These are phyloP conservation scores for Osmerus eperlanus DNA, from an alignment of 2,113 vertebrate species.

Conservation along the genomic window DNA sequence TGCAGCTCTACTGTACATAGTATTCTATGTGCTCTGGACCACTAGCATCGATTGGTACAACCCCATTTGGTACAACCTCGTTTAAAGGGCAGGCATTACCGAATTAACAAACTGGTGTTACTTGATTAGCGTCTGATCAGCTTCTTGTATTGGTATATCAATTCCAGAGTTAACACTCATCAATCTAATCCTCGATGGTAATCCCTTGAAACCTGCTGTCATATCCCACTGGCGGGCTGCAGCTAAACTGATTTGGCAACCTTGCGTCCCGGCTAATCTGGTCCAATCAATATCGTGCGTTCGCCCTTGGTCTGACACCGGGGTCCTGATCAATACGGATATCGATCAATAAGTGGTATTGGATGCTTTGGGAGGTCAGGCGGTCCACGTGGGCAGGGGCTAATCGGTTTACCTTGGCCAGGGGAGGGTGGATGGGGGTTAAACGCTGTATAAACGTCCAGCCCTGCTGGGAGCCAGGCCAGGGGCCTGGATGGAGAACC, in stretches of 20 bases:
- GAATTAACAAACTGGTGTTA: conserved; percentile 53
- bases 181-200: conserved; percentile 59
- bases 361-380: conserved; percentile 65
- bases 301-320: conserved; percentile 58
- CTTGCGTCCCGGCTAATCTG: conserved; percentile 73
- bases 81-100: conserved; percentile 51
- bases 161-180: conserved; percentile 63
- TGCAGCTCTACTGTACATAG: background rate
- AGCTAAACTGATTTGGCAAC: conserved; percentile 71
- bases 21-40: conserved; percentile 24
- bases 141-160: conserved; percentile 55
- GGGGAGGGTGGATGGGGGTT: conserved; percentile 51
- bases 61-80: conserved; percentile 24
- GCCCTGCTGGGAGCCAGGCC: conserved; percentile 25
- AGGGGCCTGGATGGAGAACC: conserved; percentile 29
- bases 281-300: conserved; percentile 64
- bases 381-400: conserved; percentile 54
- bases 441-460: conserved; percentile 58
- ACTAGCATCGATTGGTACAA: conserved; percentile 40
- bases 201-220: conserved; percentile 53
- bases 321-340: conserved; percentile 64
- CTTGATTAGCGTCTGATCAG: conserved; percentile 56
- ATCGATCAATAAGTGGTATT: conserved; percentile 74
- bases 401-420: conserved; percentile 72
- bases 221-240: conserved; percentile 59